Evolutionary conservation across 2,113 vertebrate species (phyloP), one percentile per base, ranked within the genome.

Genomic region (Chiloscyllium plagiosum): DNA sequence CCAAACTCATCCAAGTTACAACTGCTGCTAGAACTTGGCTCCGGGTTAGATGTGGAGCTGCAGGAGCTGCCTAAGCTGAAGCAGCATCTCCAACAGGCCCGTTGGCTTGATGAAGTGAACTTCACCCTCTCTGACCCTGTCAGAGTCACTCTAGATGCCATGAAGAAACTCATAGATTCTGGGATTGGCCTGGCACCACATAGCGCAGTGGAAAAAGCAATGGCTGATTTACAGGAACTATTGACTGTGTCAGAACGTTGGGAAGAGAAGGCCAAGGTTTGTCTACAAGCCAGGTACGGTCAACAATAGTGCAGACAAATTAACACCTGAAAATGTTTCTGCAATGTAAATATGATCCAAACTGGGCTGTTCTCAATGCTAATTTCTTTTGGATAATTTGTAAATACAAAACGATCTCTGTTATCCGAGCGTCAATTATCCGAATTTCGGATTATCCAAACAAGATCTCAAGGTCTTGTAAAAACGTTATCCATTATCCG

Each of bases 91-190:
- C 98, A 99, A 96, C 99, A 99, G 97, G 99, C 99, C 0, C 98
- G 99, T 95, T 99, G 99, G 99, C 97, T 99, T n/a, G 99, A 99
- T 96, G 99, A 99, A 98, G 99, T 99, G 96, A 98, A 98, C 20
- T 97, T 98, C 96, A 99, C 99, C 4, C 97, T 99, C n/a, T 97
- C 98, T 2, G 99, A 99, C 96, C 98, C 99, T 19, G 98, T 98
- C 37, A 98, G 98, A 8, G 98, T 99, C 97, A 99, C 99, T 52
- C 97, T 99, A 96, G 99, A 99, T 97, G 97, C 99, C 94, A 99
- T 99, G 99, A 99, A 99, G 97, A 98, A 98, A 96, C 97, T 99
- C 93, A 99, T 99, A 68, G 99, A 99, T 97, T 99, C 98, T 0
- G 99, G 99, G 1, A 99, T 99, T 95, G 99, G 99, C 12, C 97